A percentile compares a stretch with the other conserved stretches of the same genome.
These are phyloP conservation scores for Bergia sp. DNA, from an alignment of 92 coral and sea anemone genomes.

Conservation along the genomic window DNA sequence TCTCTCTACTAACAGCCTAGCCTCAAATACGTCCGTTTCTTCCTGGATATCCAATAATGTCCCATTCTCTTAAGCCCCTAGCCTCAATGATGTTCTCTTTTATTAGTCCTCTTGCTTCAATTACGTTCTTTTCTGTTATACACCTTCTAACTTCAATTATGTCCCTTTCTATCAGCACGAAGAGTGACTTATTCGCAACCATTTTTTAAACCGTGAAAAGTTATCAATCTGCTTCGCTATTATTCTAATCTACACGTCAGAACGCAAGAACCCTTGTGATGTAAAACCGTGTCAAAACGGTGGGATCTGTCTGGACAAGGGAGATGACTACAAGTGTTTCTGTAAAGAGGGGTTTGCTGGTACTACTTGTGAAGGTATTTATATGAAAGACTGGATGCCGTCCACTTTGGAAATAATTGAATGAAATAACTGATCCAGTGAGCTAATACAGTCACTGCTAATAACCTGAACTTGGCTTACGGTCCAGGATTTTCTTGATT, in stretches of 20 bases:
- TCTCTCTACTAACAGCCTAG: not conserved
- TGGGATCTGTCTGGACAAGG: slow-evolving; percentile 71
- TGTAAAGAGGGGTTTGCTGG: slow-evolving; percentile 71
- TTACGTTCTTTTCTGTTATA: not conserved
- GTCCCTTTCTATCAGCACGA: not conserved
- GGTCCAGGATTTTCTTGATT: no score
- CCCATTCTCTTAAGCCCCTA: not conserved
- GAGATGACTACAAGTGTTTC: slow-evolving; percentile 66
- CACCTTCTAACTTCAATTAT: not conserved
- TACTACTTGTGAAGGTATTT: slow-evolving; percentile 86
- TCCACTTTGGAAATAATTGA: not conserved
- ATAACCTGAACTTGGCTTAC: no score
- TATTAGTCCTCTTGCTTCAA: not conserved
- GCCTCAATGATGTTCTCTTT: not conserved
- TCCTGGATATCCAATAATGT: not conserved
- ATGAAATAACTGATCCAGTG: not conserved
- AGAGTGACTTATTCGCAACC: no score
- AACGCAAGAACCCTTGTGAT: slow-evolving; percentile 66
- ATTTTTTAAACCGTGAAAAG: not conserved
- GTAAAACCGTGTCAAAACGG: slow-evolving; percentile 80
- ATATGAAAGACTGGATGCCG: not conserved
- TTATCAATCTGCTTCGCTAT: not conserved
- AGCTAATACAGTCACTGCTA: no score
- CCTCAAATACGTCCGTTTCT: no score
- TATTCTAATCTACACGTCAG: slow-evolving; percentile 33